Evolutionary conservation across 1,140 invertebrate genomes (phyloP), one percentile per base, ranked within the genome.

Genomic region (Lepidurus couesii): DNA sequence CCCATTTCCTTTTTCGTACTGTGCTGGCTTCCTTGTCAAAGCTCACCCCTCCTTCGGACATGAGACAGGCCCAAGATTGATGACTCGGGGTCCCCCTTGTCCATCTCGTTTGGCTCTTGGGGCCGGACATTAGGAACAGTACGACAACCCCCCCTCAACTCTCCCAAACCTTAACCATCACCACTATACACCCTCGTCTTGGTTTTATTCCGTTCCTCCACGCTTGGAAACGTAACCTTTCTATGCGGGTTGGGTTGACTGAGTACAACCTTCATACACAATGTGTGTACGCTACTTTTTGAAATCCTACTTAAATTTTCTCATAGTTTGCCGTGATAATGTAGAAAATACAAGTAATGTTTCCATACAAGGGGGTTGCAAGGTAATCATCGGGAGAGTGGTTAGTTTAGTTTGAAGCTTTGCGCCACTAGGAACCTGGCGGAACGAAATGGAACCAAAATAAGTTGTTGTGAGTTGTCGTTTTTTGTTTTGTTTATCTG

Each of bases 21-120:
- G 53, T 65, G 21, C 53, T 65, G 53, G 53, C 9, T 16, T 65
- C 13, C 53, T 65, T 65, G 53, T 65, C 53, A 65, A 65, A 65
- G 53, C 53, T 65, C 53, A 65, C 53, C 53, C 53, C 53, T 65
- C 53, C 53, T 65, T 65, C 34, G 53, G 53, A 65, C 53, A 65
- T 16, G 53, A 65, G 53, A 65, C 53, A 65, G 53, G 9, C 53
- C 53, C 53, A 65, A 65, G 53, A 65, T 65, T 65, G 53, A 65
- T 65, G 53, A 65, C 53, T 65, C 21, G 21, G 13, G 21, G 53
- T 65, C 53, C 53, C 53, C 53, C 53, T 16, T 65, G 53, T 65
- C 53, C 53, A 65, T 65, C 53, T 9, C 53, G 13, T 21, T 34
- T 65, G 53, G 53, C 53, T 65, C 53, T 65, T 65, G 9, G 53